Percentiles rank a stretch among this genome's conserved stretches.
Evolutionary conservation across 2,113 vertebrate species (phyloP).

Genomic region (Erythrolamprus reginae): DNA sequence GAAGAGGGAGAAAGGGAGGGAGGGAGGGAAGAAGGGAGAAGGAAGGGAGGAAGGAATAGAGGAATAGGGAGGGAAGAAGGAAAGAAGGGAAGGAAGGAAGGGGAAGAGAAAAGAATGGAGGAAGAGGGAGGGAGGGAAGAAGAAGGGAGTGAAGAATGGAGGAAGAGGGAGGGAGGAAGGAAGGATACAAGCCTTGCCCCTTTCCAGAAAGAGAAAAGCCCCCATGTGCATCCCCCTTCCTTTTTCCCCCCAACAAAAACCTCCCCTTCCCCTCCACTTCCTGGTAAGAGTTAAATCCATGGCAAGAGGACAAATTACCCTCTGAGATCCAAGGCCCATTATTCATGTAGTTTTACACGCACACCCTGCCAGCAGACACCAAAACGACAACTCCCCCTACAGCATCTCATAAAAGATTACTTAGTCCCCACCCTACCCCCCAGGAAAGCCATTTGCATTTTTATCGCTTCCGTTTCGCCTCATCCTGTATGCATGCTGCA

Average conservation of each 20-base stretch:
- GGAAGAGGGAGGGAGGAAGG: too few species aligned
- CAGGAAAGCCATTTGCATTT: background rate
- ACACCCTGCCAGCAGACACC: slow-evolving; percentile 1
- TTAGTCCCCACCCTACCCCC: background rate
- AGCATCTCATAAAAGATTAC: background rate
- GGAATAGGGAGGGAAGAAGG: too few species aligned
- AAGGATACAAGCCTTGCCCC: background rate
- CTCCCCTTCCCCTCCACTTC: slow-evolving; percentile 29
- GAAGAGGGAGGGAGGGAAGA: too few species aligned
- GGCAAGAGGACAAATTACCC: slow-evolving; percentile 28
- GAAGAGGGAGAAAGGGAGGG: too few species aligned
- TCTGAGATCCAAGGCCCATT: background rate
- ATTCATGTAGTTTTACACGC: background rate
- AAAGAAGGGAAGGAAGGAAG: too few species aligned
- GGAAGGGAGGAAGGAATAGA: too few species aligned
- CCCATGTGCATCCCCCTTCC: background rate
- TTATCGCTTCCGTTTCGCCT: slow-evolving; percentile 4
- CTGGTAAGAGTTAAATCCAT: slow-evolving; percentile 33
- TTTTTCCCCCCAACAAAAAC: too few species aligned
- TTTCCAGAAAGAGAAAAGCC: background rate
- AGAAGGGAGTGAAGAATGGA: too few species aligned
- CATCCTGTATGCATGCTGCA: background rate
- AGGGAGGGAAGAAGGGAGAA: too few species aligned
- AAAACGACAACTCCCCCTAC: background rate
- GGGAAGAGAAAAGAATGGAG: too few species aligned